phyloP scores from a whole-genome alignment of 2,888 invertebrate genomes.

The Invenusta paracnida region DNA sequence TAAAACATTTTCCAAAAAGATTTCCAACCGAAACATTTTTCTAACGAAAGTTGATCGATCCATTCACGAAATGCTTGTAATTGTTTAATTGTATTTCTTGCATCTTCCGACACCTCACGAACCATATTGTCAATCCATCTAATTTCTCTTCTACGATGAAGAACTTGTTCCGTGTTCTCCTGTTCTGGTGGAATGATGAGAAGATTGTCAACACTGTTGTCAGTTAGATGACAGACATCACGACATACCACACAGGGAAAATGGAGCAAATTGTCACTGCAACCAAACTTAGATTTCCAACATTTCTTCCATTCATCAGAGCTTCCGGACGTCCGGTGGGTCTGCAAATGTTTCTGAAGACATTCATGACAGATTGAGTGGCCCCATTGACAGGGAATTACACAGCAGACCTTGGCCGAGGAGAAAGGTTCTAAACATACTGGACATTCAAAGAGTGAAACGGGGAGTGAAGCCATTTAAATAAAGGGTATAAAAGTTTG shows the following conservation, averaged over 20 bases:
- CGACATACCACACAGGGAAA: not conserved
- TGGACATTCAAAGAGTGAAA: not conserved
- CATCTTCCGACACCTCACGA: no score
- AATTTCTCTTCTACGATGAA: not conserved
- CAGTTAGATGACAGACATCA: not conserved
- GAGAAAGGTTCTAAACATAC: not conserved
- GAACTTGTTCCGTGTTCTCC: not conserved
- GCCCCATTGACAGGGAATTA: not conserved
- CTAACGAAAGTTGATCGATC: no score
- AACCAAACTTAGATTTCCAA: not conserved
- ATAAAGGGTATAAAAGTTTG: no score
- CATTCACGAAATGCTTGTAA: no score
- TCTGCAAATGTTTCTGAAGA: slow-evolving; percentile 2
- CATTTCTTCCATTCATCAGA: not conserved
- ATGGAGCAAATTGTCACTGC: not conserved
- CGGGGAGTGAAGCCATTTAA: no score
- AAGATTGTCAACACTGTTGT: not conserved
- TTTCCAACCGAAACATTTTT: no score
- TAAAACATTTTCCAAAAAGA: no score
- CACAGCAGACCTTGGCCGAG: not conserved
- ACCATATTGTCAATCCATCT: no score
- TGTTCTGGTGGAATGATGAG: not conserved
- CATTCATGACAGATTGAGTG: not conserved
- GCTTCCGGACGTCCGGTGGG: not conserved
- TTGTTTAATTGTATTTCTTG: no score